Conservation (phyloP, 2,888 invertebrate species). For the Bhutanitis thaidina region DNA sequence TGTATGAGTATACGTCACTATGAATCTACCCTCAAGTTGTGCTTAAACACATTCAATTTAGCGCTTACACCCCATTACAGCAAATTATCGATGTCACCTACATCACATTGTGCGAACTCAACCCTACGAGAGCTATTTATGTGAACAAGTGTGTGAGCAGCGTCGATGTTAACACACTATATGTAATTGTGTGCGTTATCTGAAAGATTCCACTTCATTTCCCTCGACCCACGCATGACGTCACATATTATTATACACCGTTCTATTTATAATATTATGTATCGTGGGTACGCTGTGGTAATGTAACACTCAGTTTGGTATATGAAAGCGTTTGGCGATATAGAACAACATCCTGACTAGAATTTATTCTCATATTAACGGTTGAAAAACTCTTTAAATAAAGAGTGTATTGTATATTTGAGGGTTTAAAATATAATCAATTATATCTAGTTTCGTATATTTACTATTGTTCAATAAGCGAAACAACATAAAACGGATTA, state of each 20-base stretch:
- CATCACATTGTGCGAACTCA: conserved; percentile 60
- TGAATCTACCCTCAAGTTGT: conserved; percentile 42
- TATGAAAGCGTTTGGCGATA: not conserved
- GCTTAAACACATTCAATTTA: conserved; percentile 60
- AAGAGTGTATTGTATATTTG: too few relatives aligned
- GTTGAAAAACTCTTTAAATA: too few relatives aligned
- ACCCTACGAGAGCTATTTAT: conserved; percentile 46
- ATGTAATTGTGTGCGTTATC: conserved; percentile 70
- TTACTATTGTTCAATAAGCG: too few relatives aligned
- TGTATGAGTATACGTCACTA: conserved; percentile 37
- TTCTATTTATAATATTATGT: conserved; percentile 24
- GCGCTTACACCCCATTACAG: conserved; percentile 65
- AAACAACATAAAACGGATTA: too few relatives aligned
- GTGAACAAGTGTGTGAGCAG: conserved; percentile 25
- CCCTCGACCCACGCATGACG: conserved; percentile 70
- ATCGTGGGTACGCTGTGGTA: not conserved
- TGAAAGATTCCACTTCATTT: conserved; percentile 78
- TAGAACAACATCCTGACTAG: too few relatives aligned
- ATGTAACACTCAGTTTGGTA: too few relatives aligned
- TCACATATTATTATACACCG: conserved; percentile 52
- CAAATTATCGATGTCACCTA: conserved; percentile 75
- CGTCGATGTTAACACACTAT: conserved; percentile 25
- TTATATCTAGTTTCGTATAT: too few relatives aligned
- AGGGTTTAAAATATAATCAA: too few relatives aligned
- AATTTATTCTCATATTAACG: too few relatives aligned